Base-by-base conservation (phyloP, 2,113 vertebrate species). In the Thamnophis sirtalis region DNA sequence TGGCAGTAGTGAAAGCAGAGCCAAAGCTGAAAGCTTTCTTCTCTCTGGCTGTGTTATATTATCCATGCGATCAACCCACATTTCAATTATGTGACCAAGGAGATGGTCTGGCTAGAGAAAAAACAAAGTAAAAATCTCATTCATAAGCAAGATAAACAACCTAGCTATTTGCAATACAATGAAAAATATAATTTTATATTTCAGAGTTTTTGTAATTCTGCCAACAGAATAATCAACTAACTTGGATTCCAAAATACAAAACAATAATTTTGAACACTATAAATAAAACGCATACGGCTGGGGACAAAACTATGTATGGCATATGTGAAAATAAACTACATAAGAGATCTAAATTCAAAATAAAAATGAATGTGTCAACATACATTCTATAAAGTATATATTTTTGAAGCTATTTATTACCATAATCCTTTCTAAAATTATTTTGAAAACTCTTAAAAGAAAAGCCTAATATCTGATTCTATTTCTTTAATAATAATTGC, bases 1-100 rank as follows among this genome's bases (percentile, higher is more conserved):
- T 0, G 99, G 99, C 19, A 99, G 96, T 90, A 99, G 98, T 54
- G 99, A 99, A 92, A 99, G 98, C 91, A 99, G 96, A 84, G 99
- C 99, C 95, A 99, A 97, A 22, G 99, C 98, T 49, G 99, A 99
- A 94, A 99, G 98, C 92, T 99, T 99, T 95, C 98, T 98, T 96
- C 99, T 98, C 97, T 99, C 99, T 48, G 99, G 99, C 96, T 99
- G 99, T 73, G 99, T 99, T 96, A 99, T 99, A 96, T 99, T 99
- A 96, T 99, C 99, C 98, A 99, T 99, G 86, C 98, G 98, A 96
- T 99, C 99, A 91, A 99, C 99, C 99, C 99, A 99, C 98, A 99
- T 99, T 97, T 99, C 99, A 95, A 99, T 98, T 96, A 99, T 93
- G 84, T 95, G 98, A 93, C 99, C 98, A 95, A 99, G 97, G 95